Conservation (phyloP, 2,888 invertebrate genomes). For the Empis stercorea region DNA sequence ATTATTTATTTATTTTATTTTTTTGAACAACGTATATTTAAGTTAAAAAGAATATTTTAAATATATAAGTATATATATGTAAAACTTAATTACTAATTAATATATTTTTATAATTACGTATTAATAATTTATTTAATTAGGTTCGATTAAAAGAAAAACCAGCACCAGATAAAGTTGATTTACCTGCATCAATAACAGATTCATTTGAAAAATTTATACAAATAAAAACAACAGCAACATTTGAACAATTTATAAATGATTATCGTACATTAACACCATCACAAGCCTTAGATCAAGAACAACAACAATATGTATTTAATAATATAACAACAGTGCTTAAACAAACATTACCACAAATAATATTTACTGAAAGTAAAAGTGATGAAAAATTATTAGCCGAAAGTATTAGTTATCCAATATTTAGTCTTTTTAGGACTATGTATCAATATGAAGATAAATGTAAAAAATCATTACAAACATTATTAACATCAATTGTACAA, state of each 20-base stretch:
- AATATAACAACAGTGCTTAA: constrained; percentile 31
- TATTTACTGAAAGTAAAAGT: constrained; percentile 43
- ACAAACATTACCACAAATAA: constrained; percentile 27
- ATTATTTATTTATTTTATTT: no score
- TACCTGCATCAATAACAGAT: constrained; percentile 30
- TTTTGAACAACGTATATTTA: no score
- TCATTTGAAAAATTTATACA: constrained; percentile 32
- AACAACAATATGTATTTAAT: constrained; percentile 33
- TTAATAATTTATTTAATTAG: constrained; percentile 16
- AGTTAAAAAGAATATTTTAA: no score
- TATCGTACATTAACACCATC: constrained; percentile 29
- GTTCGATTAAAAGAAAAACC: constrained; percentile 37
- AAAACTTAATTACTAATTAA: no score
- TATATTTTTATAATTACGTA: no score
- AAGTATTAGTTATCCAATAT: constrained; percentile 70
- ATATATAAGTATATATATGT: constrained; percentile 3
- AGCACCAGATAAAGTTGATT: constrained; percentile 30
- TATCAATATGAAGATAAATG: constrained; percentile 59
- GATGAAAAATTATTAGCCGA: constrained; percentile 52
- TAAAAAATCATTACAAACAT: constrained; percentile 62
- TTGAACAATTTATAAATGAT: constrained; percentile 33
- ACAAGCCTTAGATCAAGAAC: constrained; percentile 28
- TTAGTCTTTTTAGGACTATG: constrained; percentile 75
- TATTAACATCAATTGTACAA: constrained; percentile 67
- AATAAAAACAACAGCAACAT: constrained; percentile 29